Conservation (phyloP, 2,113 vertebrate genomes). For the Tragelaphus buxtoni region DNA sequence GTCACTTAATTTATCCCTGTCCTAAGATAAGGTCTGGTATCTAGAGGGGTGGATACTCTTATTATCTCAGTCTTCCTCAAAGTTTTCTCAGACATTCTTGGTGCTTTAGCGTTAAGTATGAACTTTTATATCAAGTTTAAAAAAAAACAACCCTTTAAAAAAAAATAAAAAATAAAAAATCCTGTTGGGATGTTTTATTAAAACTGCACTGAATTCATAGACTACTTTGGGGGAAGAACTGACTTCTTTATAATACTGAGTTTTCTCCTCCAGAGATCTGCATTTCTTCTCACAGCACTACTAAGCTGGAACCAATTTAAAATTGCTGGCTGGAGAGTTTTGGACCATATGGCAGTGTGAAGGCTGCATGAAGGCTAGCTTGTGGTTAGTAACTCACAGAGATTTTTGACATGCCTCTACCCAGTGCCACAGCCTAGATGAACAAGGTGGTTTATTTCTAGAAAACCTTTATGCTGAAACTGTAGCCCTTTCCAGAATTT, state of each 20-base stretch:
- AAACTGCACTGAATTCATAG: slow-evolving; percentile 6
- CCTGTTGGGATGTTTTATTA: slow-evolving; percentile 25
- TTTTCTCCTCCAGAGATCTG: slow-evolving; percentile 10
- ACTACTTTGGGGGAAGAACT: neutral
- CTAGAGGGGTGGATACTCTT: neutral
- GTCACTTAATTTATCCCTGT: neutral
- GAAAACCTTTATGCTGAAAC: neutral
- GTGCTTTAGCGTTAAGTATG: neutral
- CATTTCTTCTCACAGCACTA: neutral
- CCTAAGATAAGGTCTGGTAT: neutral
- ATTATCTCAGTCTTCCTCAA: neutral
- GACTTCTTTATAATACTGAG: neutral
- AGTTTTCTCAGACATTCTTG: slow-evolving; percentile 4
- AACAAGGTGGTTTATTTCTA: slow-evolving; percentile 7
- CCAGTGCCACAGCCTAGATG: neutral
- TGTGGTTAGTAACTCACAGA: neutral
- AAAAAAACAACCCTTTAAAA: neutral
- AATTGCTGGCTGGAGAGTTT: neutral
- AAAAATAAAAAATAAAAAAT: neutral
- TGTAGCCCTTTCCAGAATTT: neutral
- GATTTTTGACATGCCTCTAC: neutral
- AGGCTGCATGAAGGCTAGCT: neutral
- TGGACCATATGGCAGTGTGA: neutral
- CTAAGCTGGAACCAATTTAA: neutral
- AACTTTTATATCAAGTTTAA: slow-evolving; percentile 20